Percentiles rank a stretch among this genome's conserved stretches.
Evolutionary conservation across 2,113 vertebrate species (phyloP).

Genomic region (Clarias magur): DNA sequence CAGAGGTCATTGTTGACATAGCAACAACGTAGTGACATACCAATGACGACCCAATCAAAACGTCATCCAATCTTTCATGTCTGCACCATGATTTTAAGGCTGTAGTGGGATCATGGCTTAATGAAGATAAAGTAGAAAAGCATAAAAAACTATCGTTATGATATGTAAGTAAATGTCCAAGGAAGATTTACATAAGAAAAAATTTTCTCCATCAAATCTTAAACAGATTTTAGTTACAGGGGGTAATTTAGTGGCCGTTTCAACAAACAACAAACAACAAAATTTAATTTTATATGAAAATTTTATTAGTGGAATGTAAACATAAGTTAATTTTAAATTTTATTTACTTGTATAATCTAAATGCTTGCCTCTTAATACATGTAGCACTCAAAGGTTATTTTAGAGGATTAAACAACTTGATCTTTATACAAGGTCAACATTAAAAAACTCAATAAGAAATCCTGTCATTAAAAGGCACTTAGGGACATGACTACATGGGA

Average conservation of each 20-base stretch:
- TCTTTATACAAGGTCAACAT: constrained; percentile 18
- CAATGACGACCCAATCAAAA: too few relatives aligned
- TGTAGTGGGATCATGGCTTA: too few relatives aligned
- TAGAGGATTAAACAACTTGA: constrained; percentile 4
- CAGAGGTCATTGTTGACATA: too few relatives aligned
- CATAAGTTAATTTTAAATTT: too few relatives aligned
- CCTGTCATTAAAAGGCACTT: constrained; percentile 31
- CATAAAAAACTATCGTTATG: too few relatives aligned
- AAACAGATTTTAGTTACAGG: neutral
- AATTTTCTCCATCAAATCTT: neutral
- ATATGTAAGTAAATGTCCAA: neutral
- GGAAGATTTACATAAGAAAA: neutral
- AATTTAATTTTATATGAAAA: too few relatives aligned
- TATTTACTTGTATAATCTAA: too few relatives aligned
- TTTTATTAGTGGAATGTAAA: neutral
- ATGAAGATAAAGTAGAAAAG: too few relatives aligned
- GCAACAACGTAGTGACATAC: too few relatives aligned
- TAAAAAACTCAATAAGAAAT: constrained; percentile 28
- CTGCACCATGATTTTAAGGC: too few relatives aligned
- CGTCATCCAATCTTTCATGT: too few relatives aligned
- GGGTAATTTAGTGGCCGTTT: neutral
- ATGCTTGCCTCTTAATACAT: neutral
- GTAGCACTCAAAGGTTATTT: neutral
- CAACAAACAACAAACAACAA: neutral
- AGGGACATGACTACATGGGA: constrained; percentile 12